Percentiles rank a stretch among this genome's conserved stretches.
Evolutionary conservation across 2,113 vertebrate species (phyloP).

Genomic region (Eolophus roseicapilla): DNA sequence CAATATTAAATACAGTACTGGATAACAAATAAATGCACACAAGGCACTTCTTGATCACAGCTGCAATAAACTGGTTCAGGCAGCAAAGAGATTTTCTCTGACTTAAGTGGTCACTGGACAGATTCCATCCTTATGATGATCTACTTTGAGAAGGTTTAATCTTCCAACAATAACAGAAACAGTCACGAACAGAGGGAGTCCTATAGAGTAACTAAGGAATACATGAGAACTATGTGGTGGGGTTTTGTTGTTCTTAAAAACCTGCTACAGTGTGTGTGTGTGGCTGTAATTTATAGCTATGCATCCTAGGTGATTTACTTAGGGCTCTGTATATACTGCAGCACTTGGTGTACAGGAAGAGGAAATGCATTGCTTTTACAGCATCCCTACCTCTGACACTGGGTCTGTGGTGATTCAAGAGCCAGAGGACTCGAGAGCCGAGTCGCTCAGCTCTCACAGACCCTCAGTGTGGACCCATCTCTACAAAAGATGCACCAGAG

Average conservation of each 20-base stretch:
- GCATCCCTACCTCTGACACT: background rate
- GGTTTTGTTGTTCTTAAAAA: background rate
- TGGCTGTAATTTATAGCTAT: background rate
- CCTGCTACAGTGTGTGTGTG: background rate
- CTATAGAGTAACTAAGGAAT: background rate
- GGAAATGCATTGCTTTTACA: background rate
- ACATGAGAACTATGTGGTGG: background rate
- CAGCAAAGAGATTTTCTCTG: slow-evolving; percentile 15
- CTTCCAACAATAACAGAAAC: slow-evolving; percentile 35
- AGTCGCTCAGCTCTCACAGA: background rate
- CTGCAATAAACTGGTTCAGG: slow-evolving; percentile 32
- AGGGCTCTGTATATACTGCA: background rate
- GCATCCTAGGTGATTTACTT: background rate
- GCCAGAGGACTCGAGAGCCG: background rate
- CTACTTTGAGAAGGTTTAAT: slow-evolving; percentile 32
- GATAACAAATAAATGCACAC: background rate
- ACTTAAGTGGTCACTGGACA: slow-evolving; percentile 24
- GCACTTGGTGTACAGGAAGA: background rate
- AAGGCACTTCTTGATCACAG: background rate
- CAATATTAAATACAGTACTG: background rate
- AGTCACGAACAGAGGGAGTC: background rate
- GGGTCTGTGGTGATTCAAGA: background rate
- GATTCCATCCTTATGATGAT: slow-evolving; percentile 24
- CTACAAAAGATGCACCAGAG: background rate
- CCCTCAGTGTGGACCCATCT: background rate